Percentiles rank a stretch among this genome's conserved stretches.
Conservation (phyloP, 2,888 invertebrate genomes). For the Lampropteryx suffumata region DNA sequence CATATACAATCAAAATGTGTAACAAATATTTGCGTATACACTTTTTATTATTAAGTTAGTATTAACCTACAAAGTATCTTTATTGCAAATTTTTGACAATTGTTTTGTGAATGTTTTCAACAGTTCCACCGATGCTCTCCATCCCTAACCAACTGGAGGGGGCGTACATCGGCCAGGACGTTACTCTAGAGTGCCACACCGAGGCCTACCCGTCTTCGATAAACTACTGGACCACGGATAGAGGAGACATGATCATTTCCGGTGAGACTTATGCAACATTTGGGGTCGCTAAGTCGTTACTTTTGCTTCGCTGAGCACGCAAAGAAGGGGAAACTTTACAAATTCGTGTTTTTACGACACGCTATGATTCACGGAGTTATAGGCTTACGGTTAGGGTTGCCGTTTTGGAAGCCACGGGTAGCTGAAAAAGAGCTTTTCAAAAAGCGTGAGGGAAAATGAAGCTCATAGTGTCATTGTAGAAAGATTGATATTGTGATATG, state of each 20-base stretch:
- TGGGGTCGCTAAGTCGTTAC: slow-evolving; percentile 37
- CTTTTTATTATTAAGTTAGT: too few relatives aligned
- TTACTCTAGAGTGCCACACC: slow-evolving; percentile 94
- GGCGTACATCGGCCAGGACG: slow-evolving; percentile 94
- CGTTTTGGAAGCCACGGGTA: slow-evolving; percentile 30
- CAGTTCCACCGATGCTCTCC: slow-evolving; percentile 97
- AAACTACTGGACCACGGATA: slow-evolving; percentile 97
- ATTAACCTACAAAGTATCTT: too few relatives aligned
- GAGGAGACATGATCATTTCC: slow-evolving; percentile 96
- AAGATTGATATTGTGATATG: slow-evolving; percentile 22
- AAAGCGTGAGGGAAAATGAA: slow-evolving; percentile 17
- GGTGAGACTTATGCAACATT: slow-evolving; percentile 82
- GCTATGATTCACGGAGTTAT: slow-evolving; percentile 40
- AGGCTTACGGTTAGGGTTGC: slow-evolving; percentile 37
- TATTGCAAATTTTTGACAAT: too few relatives aligned
- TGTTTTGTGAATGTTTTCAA: slow-evolving; percentile 16
- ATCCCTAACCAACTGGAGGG: slow-evolving; percentile 96
- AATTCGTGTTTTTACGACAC: slow-evolving; percentile 40
- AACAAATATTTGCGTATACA: too few relatives aligned
- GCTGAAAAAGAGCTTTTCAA: slow-evolving; percentile 20
- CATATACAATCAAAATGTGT: too few relatives aligned
- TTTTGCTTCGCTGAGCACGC: slow-evolving; percentile 37
- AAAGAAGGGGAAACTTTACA: slow-evolving; percentile 41
- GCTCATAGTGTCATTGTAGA: slow-evolving; percentile 16
- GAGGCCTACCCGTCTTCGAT: slow-evolving; percentile 96